Evolutionary conservation across 1,140 invertebrate species (phyloP), one percentile per base, ranked within the genome.

Genomic region (Meloidogyne floridensis): DNA sequence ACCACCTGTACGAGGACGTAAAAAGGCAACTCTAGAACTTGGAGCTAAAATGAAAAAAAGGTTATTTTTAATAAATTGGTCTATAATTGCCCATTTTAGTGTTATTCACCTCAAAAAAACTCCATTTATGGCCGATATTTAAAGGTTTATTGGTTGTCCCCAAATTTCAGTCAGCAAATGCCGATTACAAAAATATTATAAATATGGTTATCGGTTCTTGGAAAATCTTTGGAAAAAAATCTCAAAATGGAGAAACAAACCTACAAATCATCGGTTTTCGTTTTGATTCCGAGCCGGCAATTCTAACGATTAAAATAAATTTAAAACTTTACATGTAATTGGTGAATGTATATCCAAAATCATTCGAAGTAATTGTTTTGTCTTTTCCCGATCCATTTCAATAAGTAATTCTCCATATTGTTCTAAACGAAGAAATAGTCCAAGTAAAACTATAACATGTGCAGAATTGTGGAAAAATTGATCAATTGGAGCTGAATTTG

Each of bases 281-380:
- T 32, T 32, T 32, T 32, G 32, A 32, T 32, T 32, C 32, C 32
- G 1, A 32, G 1, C 32, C 32, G 32, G 32, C 32, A 32, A 32
- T 32, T 32, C 32, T 32, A 32, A 32, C 32, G 32, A 32, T 32
- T 13, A 15, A 59, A 59, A 59, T 15, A 3, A 5, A n/a, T 18
- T 7, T n/a, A 65, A n/a, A 65, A n/a, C n/a, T 15, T 59, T 18
- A 83, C 47, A 18, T 42, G 42, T 59, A 9, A 47, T 79, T 32
- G 20, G 69, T 11, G 83, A 51, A 54, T 43, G 13, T 9, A 84
- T 74, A 15, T 76, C 83, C 20, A 84, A 53, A 32, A 74, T 42
- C 11, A 84, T 47, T 43, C 82, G 20, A 70, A 84, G 84, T 15
- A 84, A 69, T 69, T 71, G 42, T 81, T 84, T 84, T n/a, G 83